Base-by-base conservation (phyloP, 2,797 vertebrate species). In the Pachyuromys duprasi region DNA sequence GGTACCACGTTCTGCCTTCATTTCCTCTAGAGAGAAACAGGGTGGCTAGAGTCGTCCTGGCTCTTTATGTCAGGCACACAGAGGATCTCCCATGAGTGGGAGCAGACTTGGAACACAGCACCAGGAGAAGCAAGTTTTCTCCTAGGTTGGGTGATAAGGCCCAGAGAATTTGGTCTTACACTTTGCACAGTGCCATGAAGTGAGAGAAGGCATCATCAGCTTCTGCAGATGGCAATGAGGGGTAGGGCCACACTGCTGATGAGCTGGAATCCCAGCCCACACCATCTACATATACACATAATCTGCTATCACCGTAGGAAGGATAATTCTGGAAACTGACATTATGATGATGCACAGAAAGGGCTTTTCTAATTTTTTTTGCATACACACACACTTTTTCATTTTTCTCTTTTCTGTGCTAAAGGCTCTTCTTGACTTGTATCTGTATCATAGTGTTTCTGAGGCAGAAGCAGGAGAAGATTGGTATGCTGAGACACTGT, bases 11-110 rank as follows among this genome's bases (percentile, higher is more conserved):
- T 78, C 81, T 67, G 70, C 12, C 31, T 79, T 89, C 42, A 33
- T 93, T 75, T 94, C 72, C 93, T 95, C 60, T 8, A 80, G 70
- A 63, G 42, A 93, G 36, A 18, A 81, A 53, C 17, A 55, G 2
- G 82, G 6, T 15, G 3, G 26, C 70, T 83, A 83, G 33, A 33
- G 3, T 9, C 14, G n/a, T 67, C 39, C 55, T 39, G 62, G 31
- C 8, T 93, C 33, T 86, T 67, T 84, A 78, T 86, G 60, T 67
- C 31, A 53, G 70, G 17, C 7, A 86, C n/a, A 15, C 9, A 2
- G 24, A 76, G 26, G 26, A 63, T 74, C 83, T 86, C 33, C n/a
- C 4, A 14, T 39, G 49, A 62, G 9, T 74, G 53, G 8, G 83
- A 82, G 42, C 36, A 57, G 12, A 67, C 39, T 70, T 67, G 33